Conservation (phyloP, 2,888 invertebrate species). For the Quadroppia sp. region DNA sequence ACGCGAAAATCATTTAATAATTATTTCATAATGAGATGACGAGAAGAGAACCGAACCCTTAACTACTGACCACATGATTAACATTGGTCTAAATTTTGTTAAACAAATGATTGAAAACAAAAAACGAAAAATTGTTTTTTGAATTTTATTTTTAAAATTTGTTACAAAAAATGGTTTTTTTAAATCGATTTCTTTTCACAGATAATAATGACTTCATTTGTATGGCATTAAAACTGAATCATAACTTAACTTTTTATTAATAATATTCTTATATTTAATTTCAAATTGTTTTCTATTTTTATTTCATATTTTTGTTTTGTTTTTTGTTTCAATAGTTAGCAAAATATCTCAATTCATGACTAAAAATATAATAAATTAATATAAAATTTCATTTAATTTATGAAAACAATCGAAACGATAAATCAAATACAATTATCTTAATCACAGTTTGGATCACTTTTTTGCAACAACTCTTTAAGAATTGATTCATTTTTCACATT, state of each 20-base stretch:
- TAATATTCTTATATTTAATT: background rate
- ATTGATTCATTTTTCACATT: background rate
- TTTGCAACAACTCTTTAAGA: no score
- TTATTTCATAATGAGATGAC: background rate
- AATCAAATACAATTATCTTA: background rate
- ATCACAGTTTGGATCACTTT: constrained; percentile 26
- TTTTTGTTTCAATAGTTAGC: background rate
- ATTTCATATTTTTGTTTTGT: background rate
- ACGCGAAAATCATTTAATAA: background rate
- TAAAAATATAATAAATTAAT: no score
- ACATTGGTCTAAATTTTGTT: no score
- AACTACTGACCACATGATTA: no score
- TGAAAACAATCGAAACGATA: background rate
- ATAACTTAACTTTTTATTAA: constrained; percentile 25
- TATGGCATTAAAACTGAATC: constrained; percentile 25
- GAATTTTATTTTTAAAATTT: background rate
- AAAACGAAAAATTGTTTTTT: background rate
- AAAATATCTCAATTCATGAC: background rate
- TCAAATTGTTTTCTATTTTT: background rate
- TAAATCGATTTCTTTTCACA: no score
- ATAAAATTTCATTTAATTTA: no score
- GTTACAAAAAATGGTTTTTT: no score
- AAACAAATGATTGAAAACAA: no score
- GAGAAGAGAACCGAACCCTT: no score
- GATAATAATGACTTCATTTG: background rate